Percentiles rank a stretch among this genome's conserved stretches.
phyloP scores from a whole-genome alignment of 1,140 invertebrate species.

The Lepidostoma basale region DNA sequence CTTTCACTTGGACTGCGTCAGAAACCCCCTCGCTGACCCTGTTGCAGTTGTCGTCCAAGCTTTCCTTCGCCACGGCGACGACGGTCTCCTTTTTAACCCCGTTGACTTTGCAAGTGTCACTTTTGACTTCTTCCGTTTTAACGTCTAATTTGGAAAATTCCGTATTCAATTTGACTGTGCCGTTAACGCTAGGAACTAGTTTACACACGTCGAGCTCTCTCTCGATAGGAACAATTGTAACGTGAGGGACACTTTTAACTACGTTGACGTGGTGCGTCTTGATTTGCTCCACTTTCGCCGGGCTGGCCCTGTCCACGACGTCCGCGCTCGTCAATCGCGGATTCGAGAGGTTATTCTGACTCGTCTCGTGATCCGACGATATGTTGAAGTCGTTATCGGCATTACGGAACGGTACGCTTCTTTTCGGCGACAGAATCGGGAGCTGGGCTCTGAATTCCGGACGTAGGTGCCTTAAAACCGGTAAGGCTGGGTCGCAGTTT shows the following conservation, averaged over 20 bases:
- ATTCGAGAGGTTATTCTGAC: slow-evolving; percentile 21
- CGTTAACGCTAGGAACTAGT: background rate
- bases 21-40: slow-evolving; percentile 24
- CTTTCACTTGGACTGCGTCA: background rate
- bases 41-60: slow-evolving; percentile 57
- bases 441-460: slow-evolving; percentile 85
- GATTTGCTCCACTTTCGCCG: slow-evolving; percentile 2
- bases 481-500: slow-evolving; percentile 54
- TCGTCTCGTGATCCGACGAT: slow-evolving; percentile 46
- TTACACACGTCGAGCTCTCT: slow-evolving; percentile 12
- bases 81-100: background rate
- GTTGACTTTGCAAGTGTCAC: background rate
- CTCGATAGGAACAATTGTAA: slow-evolving; percentile 39
- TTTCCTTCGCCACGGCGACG: slow-evolving; percentile 44
- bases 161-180: background rate
- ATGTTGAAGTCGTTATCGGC: slow-evolving; percentile 44
- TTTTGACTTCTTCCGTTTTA: background rate
- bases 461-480: slow-evolving; percentile 78
- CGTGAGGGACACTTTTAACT: slow-evolving; percentile 10
- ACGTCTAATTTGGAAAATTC: background rate
- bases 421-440: slow-evolving; percentile 70
- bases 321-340: slow-evolving; percentile 31
- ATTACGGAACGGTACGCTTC: slow-evolving; percentile 53
- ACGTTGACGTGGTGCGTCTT: background rate
- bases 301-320: slow-evolving; percentile 33